Percentiles rank a stretch among this genome's conserved stretches.
These are phyloP conservation scores for Hestina assimilis DNA, from an alignment of 1,140 invertebrate species.

Conservation along the genomic window DNA sequence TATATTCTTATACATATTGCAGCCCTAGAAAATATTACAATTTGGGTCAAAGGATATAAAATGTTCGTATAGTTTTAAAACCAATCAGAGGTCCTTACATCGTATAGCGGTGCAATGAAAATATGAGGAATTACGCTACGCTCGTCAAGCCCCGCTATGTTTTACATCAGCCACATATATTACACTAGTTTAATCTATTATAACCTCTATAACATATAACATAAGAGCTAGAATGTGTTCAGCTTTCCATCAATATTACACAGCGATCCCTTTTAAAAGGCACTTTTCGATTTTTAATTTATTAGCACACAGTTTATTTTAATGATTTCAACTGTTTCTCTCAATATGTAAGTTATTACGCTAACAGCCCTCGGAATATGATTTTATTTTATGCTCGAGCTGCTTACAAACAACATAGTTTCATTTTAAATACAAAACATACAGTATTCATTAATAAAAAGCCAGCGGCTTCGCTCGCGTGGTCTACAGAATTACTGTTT, in stretches of 20 bases:
- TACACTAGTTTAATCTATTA: background rate
- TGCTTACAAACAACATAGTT: too few relatives aligned
- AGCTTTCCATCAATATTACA: background rate
- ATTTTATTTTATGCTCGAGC: too few relatives aligned
- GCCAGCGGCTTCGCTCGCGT: too few relatives aligned
- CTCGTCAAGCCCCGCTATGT: constrained; percentile 16
- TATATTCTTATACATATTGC: background rate
- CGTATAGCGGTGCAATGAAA: constrained; percentile 17
- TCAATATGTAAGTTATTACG: constrained; percentile 13
- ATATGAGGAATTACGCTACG: constrained; percentile 16
- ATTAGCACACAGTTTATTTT: constrained; percentile 17
- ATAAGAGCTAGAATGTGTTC: background rate
- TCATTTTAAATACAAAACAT: too few relatives aligned
- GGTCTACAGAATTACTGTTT: too few relatives aligned
- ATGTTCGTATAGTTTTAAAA: constrained; percentile 17
- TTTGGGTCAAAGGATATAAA: constrained; percentile 16
- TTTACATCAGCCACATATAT: background rate
- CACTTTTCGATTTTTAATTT: constrained; percentile 18
- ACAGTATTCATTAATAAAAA: too few relatives aligned
- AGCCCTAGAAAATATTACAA: background rate
- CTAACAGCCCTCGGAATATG: background rate
- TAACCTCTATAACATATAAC: background rate
- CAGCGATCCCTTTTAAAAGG: constrained; percentile 2
- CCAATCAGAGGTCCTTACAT: constrained; percentile 21
- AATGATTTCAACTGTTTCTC: constrained; percentile 12